Percentiles rank a stretch among this genome's conserved stretches.
Evolutionary conservation across 2,888 invertebrate species (phyloP).

Genomic region (Sesamia inferens): DNA sequence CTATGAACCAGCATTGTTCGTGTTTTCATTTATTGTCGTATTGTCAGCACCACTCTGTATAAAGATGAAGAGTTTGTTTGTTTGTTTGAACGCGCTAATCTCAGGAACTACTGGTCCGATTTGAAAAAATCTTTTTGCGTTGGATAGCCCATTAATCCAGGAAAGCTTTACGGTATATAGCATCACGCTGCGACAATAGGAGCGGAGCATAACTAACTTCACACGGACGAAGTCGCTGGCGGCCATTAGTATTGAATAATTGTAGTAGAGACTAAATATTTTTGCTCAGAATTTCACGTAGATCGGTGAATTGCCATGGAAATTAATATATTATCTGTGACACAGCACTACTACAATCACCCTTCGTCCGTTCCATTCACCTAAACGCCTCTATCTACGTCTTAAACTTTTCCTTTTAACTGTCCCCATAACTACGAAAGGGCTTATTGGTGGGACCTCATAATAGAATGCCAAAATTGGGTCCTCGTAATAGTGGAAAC

Average conservation of each 20-base stretch:
- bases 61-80: too few species aligned
- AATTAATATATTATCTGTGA: background rate
- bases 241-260: background rate
- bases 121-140: too few species aligned
- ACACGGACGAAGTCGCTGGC: too few species aligned
- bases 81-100: too few species aligned
- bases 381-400: background rate
- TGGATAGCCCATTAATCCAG: too few species aligned
- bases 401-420: conserved; percentile 43
- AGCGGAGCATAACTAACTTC: too few species aligned
- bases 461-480: conserved; percentile 60
- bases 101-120: too few species aligned
- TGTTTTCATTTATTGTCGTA: too few species aligned
- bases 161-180: too few species aligned
- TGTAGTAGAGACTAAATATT: background rate
- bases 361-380: background rate
- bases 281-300: background rate
- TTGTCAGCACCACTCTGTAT: too few species aligned
- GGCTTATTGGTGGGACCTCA: conserved; percentile 47
- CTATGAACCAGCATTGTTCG: too few species aligned
- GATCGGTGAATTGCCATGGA: background rate
- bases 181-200: too few species aligned
- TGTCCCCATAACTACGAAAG: conserved; percentile 34
- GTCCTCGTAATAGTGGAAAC: conserved; percentile 36
- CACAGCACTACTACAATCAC: background rate